Evolutionary conservation across 2,888 invertebrate species (phyloP).

Genomic region (Mylabris sibirica): DNA sequence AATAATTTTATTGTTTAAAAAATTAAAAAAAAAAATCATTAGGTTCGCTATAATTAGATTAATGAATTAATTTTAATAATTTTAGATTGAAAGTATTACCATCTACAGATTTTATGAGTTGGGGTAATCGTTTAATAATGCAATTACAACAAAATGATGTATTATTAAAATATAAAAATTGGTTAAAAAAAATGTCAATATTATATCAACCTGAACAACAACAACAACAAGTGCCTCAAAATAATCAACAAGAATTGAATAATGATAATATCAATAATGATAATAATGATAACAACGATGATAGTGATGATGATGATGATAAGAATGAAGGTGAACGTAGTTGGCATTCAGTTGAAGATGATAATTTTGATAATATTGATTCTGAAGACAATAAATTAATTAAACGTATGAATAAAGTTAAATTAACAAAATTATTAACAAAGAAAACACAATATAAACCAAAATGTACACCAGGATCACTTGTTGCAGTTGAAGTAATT

Average conservation of each 20-base stretch:
- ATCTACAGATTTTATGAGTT: conserved; percentile 77
- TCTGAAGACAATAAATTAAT: conserved; percentile 13
- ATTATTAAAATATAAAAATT: conserved; percentile 78
- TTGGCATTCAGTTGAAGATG: conserved; percentile 33
- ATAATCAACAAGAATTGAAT: conserved; percentile 38
- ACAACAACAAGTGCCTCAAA: conserved; percentile 45
- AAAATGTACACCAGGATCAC: conserved; percentile 54
- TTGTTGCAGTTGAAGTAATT: conserved; percentile 58
- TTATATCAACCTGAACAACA: conserved; percentile 50
- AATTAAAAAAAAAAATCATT: no score
- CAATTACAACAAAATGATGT: conserved; percentile 78
- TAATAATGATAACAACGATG: conserved; percentile 42
- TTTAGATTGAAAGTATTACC: conserved; percentile 75
- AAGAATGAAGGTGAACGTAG: conserved; percentile 51
- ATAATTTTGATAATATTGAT: conserved; percentile 16
- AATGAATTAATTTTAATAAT: conserved; percentile 27
- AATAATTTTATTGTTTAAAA: no score
- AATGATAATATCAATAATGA: conserved; percentile 21
- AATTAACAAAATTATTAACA: conserved; percentile 30
- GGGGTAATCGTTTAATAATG: conserved; percentile 88
- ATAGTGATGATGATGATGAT: conserved; percentile 60
- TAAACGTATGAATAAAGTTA: conserved; percentile 26
- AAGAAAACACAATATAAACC: conserved; percentile 55
- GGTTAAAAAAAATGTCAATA: conserved; percentile 71
- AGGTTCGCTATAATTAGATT: no score